Evolutionary conservation across 1,140 invertebrate species (phyloP).

Genomic region (Drusus annulatus): DNA sequence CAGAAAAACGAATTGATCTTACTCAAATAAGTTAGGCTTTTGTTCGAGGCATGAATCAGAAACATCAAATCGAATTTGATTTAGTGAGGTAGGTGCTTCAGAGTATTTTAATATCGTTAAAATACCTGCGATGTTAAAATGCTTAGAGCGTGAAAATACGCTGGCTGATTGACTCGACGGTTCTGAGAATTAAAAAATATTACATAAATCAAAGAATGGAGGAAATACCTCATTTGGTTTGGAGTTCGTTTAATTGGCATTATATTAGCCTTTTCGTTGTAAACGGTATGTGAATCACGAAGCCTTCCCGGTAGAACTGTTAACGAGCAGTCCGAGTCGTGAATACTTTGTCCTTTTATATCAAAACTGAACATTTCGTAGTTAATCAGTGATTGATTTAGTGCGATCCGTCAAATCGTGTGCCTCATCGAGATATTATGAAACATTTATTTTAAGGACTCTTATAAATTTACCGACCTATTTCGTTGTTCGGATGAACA

Average conservation of each 20-base stretch:
- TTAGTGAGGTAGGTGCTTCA: not conserved
- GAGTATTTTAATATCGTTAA: not conserved
- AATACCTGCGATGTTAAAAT: not conserved
- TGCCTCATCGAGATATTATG: not conserved
- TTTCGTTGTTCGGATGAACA: not conserved
- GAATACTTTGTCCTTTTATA: not conserved
- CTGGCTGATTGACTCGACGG: not conserved
- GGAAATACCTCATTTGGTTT: conserved; percentile 25
- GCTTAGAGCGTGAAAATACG: not conserved
- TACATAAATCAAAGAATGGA: conserved; percentile 13
- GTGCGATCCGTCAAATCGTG: conserved; percentile 3
- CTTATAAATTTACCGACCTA: not conserved
- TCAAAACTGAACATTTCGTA: not conserved
- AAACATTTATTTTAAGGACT: not conserved
- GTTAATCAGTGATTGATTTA: conserved; percentile 47
- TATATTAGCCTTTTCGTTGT: conserved; percentile 5
- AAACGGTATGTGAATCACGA: conserved; percentile 22
- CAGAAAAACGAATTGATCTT: no score
- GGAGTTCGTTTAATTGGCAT: conserved; percentile 27
- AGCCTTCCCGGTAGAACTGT: conserved; percentile 30
- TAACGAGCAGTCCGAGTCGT: conserved; percentile 9
- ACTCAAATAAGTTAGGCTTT: no score
- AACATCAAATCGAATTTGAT: not conserved
- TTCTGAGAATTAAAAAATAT: not conserved
- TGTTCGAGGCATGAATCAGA: no score